phyloP scores from a whole-genome alignment of 2,888 invertebrate species.

The Oxytorus armatus region DNA sequence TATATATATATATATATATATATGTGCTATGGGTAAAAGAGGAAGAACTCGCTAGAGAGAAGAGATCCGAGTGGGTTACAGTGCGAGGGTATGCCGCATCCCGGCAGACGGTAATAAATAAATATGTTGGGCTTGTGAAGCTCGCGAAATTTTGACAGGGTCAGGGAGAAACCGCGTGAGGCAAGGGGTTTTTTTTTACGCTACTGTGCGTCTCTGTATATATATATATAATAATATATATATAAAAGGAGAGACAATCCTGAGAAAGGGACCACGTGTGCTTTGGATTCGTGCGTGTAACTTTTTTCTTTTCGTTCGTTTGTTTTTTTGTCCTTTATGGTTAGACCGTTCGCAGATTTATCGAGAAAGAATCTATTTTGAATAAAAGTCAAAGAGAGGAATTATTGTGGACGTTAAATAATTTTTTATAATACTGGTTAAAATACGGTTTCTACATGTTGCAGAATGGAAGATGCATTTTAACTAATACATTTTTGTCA shows the following conservation, averaged over 20 bases:
- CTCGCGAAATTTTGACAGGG: constrained; percentile 64
- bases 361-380: not conserved
- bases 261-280: constrained; percentile 59
- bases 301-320: not conserved
- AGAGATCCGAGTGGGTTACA: not conserved
- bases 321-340: not conserved
- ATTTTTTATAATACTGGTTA: not conserved
- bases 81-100: constrained; percentile 35
- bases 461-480: no score
- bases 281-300: constrained; percentile 5
- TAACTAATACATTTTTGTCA: no score
- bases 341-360: no score
- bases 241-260: constrained; percentile 14
- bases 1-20: no score
- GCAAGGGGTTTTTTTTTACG: constrained; percentile 41
- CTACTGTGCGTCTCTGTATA: not conserved
- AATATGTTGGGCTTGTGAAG: constrained; percentile 59
- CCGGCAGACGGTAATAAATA: constrained; percentile 66
- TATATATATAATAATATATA: not conserved
- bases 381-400: not conserved
- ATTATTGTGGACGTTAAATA: not conserved
- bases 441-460: no score
- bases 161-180: constrained; percentile 57
- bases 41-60: constrained; percentile 32
- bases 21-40: constrained; percentile 64